A percentile compares a stretch with the other conserved stretches of the same genome.
These are phyloP conservation scores for Xanthia togata DNA, from an alignment of 2,888 invertebrate genomes.

Conservation along the genomic window DNA sequence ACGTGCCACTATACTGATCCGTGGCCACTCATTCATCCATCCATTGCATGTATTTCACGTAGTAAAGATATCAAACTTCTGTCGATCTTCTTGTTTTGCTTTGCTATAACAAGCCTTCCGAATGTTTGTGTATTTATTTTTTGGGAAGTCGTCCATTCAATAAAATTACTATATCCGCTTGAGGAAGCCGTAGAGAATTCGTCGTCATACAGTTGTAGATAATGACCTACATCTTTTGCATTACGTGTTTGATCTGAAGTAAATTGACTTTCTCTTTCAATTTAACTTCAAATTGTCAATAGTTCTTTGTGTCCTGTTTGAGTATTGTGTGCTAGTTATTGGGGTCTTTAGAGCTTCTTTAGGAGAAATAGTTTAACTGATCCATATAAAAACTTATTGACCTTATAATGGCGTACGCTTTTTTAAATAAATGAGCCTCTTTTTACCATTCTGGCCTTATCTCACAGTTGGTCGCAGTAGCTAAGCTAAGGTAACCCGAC, in stretches of 20 bases:
- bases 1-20: no score
- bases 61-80: no score
- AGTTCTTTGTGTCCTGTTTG: neutral
- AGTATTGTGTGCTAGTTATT: neutral
- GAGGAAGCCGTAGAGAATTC: constrained; percentile 21
- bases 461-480: no score
- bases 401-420: no score
- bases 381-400: no score
- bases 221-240: constrained; percentile 31
- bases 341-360: neutral
- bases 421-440: no score
- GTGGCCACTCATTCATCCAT: no score
- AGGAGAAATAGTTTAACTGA: no score
- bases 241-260: constrained; percentile 36
- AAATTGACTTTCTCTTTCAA: constrained; percentile 51
- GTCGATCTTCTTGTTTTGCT: neutral
- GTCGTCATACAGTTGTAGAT: constrained; percentile 16
- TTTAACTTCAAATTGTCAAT: constrained; percentile 29
- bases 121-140: neutral
- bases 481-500: no score
- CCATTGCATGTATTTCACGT: no score
- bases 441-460: no score
- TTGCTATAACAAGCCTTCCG: neutral
- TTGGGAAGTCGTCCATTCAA: constrained; percentile 1
- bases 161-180: constrained; percentile 22